A percentile compares a stretch with the other conserved stretches of the same genome.
Evolutionary conservation across 2,113 vertebrate species (phyloP).

Genomic region (Scophthalmus maximus): DNA sequence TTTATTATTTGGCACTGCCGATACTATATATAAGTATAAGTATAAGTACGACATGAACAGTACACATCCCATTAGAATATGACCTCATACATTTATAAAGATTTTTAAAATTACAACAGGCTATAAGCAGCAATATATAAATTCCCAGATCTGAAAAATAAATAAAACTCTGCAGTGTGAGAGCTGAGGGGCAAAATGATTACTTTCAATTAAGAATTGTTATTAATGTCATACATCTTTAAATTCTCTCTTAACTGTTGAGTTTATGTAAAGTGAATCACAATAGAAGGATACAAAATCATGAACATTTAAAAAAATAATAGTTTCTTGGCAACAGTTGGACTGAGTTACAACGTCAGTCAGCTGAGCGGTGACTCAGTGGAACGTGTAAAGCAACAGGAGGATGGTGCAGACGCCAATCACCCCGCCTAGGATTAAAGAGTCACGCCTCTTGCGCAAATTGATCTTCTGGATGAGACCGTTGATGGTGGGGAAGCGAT

Average conservation of each 20-base stretch:
- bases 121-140: conserved; percentile 28
- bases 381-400: conserved; percentile 92
- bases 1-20: conserved; percentile 9
- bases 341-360: too few relatives aligned
- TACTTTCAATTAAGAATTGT: conserved; percentile 13
- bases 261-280: conserved; percentile 1
- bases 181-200: neutral
- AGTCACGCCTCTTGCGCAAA: conserved; percentile 95
- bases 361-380: conserved; percentile 80
- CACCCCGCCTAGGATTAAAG: conserved; percentile 90
- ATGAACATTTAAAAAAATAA: conserved; percentile 38
- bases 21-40: conserved; percentile 20
- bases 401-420: conserved; percentile 94
- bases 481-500: conserved; percentile 96
- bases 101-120: conserved; percentile 12
- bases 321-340: conserved; percentile 11
- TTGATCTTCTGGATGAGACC: conserved; percentile 95
- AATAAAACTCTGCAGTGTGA: conserved; percentile 33
- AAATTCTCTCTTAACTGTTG: neutral
- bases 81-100: conserved; percentile 21
- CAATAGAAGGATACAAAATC: neutral
- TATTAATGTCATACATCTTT: neutral
- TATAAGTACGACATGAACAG: conserved; percentile 17
- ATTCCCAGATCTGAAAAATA: conserved; percentile 48
- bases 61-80: conserved; percentile 10